Evolutionary conservation across 2,113 vertebrate species (phyloP), one percentile per base, ranked within the genome.

Genomic region (Sturnus vulgaris): DNA sequence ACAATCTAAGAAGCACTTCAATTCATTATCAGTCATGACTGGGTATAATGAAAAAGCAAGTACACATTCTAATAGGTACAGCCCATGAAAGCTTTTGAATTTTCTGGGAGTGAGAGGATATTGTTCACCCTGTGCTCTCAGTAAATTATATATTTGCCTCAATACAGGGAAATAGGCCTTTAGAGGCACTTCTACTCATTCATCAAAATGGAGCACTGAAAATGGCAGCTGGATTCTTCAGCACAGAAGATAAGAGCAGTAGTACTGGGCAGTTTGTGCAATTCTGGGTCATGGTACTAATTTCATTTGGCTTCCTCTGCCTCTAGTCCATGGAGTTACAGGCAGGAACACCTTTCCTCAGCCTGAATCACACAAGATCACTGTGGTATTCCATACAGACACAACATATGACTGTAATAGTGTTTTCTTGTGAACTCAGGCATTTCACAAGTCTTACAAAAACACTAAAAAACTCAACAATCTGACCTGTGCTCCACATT

Each of bases 391-490:
- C 42, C 52, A 63, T 23, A 69, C 11, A 65, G 50, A 72, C 12
- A 75, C 21, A 91, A 77, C 37, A 70, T 12, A 82, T 24, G 27
- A 81, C 1, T 2, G 21, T 22, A 42, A 82, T 7, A 46, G 33
- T 40, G 18, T 53, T 73, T 79, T 82, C 47, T 31, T 90, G 42
- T 72, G 50, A 94, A 83, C 23, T 73, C 39, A 25, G 15, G 31
- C 20, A 69, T 92, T 83, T 86, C 21, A 22, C 5, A 33, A 82
- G 31, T 13, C 63, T 77, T 66, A 72, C 5, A 82, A 89, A 72
- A 92, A 61, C 65, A 93, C 37, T 47, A 61, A 85, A 91, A 91
- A 93, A 42, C 39, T 85, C 65, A 65, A 37, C 35, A 53, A 83
- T 77, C 63, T 81, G 55, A 79, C 37, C 40, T 33, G 28, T 44